These are phyloP conservation scores for Opisthograptis luteolata DNA, from an alignment of 2,888 invertebrate genomes.

Conservation along the genomic window DNA sequence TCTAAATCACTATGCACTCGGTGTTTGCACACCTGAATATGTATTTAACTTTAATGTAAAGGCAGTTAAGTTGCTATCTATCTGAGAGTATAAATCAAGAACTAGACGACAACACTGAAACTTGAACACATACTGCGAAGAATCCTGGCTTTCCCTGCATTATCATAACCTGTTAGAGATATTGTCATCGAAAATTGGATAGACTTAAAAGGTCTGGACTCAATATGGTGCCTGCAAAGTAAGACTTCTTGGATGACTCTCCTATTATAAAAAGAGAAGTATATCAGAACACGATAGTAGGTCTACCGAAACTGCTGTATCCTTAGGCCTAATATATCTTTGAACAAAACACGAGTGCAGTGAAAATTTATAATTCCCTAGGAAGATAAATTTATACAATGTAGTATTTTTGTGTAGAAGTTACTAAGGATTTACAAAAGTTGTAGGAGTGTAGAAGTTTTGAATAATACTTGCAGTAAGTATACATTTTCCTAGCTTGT, in stretches of 20 bases:
- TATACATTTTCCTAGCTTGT: conserved; percentile 11
- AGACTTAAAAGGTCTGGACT: too few relatives aligned
- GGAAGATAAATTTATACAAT: too few relatives aligned
- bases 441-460: neutral
- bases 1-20: conserved; percentile 21
- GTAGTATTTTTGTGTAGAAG: neutral
- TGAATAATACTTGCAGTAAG: conserved; percentile 12
- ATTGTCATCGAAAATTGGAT: too few relatives aligned
- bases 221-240: neutral
- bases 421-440: neutral
- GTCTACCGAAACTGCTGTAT: conserved; percentile 24
- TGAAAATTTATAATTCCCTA: too few relatives aligned
- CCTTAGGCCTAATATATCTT: conserved; percentile 24
- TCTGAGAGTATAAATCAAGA: neutral
- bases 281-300: neutral
- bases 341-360: neutral
- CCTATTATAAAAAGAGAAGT: neutral
- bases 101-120: neutral
- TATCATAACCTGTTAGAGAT: neutral
- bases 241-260: neutral
- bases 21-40: conserved; percentile 5
- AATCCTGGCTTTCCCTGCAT: neutral
- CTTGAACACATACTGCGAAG: neutral
- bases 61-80: neutral
- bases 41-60: neutral